Evolutionary conservation across 2,797 vertebrate genomes (phyloP).

Genomic region (Syngnathus acus): DNA sequence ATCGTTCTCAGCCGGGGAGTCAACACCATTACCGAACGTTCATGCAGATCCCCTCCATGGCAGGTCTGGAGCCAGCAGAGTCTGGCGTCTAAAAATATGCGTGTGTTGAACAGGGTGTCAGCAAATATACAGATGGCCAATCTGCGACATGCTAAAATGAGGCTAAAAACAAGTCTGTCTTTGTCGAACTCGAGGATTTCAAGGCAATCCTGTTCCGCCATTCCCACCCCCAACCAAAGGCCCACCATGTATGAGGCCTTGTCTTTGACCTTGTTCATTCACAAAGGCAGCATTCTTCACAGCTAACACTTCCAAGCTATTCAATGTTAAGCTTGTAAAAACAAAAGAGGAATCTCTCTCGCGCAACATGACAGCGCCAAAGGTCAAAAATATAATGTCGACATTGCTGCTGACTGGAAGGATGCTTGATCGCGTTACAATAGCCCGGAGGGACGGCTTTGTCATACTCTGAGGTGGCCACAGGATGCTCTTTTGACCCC

Average conservation of each 20-base stretch:
- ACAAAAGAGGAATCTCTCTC: slow-evolving; percentile 30
- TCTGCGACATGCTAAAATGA: slow-evolving; percentile 3
- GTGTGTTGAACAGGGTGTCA: slow-evolving; percentile 2
- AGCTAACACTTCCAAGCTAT: slow-evolving; percentile 24
- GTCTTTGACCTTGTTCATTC: slow-evolving; percentile 66
- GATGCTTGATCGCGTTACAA: slow-evolving; percentile 32
- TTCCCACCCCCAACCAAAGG: slow-evolving; percentile 40
- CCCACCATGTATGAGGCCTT: slow-evolving; percentile 44
- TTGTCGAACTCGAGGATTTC: neutral
- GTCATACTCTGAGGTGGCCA: slow-evolving; percentile 23
- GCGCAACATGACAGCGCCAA: slow-evolving; percentile 31
- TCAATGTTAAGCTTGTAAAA: slow-evolving; percentile 40
- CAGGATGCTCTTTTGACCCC: slow-evolving; percentile 39
- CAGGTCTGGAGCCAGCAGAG: too few species aligned
- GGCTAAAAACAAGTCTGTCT: neutral
- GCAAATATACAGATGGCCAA: slow-evolving; percentile 13
- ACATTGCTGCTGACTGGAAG: slow-evolving; percentile 59
- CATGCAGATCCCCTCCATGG: neutral
- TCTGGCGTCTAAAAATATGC: slow-evolving; percentile 16
- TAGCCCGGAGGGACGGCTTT: slow-evolving; percentile 39
- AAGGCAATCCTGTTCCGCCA: slow-evolving; percentile 1
- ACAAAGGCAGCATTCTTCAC: slow-evolving; percentile 38
- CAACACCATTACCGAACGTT: slow-evolving; percentile 2
- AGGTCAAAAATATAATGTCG: slow-evolving; percentile 60
- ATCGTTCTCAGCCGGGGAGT: neutral